Evolutionary conservation across 2,797 vertebrate genomes (phyloP).

Genomic region (Syncerus caffer): DNA sequence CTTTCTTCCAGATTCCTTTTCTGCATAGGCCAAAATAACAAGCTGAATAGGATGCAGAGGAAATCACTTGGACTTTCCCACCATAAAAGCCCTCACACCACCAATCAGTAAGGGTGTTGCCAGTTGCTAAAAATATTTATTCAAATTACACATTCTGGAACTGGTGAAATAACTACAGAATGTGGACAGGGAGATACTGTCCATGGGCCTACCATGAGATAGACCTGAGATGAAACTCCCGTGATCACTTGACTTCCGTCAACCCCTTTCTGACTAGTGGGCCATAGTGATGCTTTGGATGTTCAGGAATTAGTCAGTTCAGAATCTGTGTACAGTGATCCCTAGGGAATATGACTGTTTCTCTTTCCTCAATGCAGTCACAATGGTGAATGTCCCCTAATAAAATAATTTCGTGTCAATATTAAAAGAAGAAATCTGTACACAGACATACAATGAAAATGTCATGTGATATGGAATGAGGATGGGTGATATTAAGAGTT

Average conservation of each 20-base stretch:
- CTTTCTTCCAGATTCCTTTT: not conserved
- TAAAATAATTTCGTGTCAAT: not conserved
- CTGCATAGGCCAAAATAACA: not conserved
- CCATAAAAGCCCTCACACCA: not conserved
- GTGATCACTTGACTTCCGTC: accelerated
- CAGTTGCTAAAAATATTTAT: not conserved
- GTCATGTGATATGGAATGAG: not conserved
- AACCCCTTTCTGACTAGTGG: not conserved
- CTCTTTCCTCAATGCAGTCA: not conserved
- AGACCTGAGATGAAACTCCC: not conserved
- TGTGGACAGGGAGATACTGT: not conserved
- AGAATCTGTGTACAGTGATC: not conserved
- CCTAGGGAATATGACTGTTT: not conserved
- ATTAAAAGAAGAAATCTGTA: not conserved
- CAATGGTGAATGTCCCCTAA: not conserved
- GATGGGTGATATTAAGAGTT: not conserved
- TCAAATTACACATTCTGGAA: not conserved
- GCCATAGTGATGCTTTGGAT: not conserved
- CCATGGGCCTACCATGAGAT: not conserved
- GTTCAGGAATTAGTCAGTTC: not conserved
- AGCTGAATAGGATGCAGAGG: not conserved
- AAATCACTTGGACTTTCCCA: not conserved
- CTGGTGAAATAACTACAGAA: not conserved
- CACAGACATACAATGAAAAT: not conserved
- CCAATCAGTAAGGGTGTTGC: not conserved